Percentiles rank a stretch among this genome's conserved stretches.
These are phyloP conservation scores for Limulus polyphemus DNA, from an alignment of 2,888 invertebrate species.

Conservation along the genomic window DNA sequence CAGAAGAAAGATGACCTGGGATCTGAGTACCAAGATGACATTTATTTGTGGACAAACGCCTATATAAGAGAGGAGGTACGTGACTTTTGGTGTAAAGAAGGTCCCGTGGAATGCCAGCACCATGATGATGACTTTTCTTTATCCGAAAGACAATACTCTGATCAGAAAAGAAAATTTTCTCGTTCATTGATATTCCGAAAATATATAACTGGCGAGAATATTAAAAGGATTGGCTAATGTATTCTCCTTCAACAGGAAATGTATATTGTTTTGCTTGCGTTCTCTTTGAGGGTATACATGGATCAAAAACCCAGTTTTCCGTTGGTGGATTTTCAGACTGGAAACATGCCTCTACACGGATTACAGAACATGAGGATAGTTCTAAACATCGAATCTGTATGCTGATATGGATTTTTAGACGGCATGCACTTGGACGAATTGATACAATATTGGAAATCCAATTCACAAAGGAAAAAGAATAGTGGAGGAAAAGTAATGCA, in stretches of 20 bases:
- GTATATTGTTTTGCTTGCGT: not conserved
- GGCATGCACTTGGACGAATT: not conserved
- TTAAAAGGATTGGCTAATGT: not conserved
- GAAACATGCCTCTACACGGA: constrained; percentile 1
- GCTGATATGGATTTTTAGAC: not conserved
- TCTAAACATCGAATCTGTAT: not conserved
- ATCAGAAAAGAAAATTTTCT: too few species aligned
- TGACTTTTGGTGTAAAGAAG: too few species aligned
- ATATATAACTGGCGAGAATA: constrained; percentile 1
- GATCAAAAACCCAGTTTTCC: constrained; percentile 1
- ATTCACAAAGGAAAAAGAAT: not conserved
- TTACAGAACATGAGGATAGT: constrained; percentile 1
- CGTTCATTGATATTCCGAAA: too few species aligned
- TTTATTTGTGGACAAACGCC: not conserved
- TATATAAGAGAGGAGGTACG: too few species aligned
- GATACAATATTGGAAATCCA: not conserved
- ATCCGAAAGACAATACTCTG: too few species aligned
- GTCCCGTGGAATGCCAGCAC: too few species aligned
- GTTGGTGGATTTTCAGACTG: constrained; percentile 4
- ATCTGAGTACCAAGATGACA: constrained; percentile 4
- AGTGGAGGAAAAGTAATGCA: not conserved
- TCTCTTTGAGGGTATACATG: not conserved
- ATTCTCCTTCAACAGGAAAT: not conserved
- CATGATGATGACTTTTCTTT: too few species aligned
- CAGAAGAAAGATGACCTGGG: not conserved